phyloP scores from a whole-genome alignment of 2,113 vertebrate genomes.

The Neopipo cinnamomea region DNA sequence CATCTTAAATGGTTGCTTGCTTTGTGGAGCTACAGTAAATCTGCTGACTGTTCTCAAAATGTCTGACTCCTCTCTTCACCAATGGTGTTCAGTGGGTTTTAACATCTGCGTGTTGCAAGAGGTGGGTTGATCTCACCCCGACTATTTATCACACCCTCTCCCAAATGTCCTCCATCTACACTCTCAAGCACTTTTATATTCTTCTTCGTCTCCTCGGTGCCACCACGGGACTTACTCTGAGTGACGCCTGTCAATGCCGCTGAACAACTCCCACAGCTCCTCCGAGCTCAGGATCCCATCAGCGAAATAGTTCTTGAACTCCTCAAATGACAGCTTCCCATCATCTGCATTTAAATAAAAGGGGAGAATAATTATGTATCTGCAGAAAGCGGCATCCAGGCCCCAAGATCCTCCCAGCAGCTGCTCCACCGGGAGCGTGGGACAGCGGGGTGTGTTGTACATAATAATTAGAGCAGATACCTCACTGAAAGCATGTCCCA shows the following conservation, averaged over 20 bases:
- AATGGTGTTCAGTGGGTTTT: neutral
- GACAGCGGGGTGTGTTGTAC: neutral
- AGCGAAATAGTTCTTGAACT: conserved; percentile 94
- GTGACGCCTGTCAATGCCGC: conserved; percentile 84
- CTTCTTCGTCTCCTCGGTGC: neutral
- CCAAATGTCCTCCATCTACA: neutral
- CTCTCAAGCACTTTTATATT: neutral
- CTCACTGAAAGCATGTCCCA: neutral
- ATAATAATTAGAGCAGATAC: neutral
- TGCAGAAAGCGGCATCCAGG: neutral
- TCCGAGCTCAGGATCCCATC: conserved; percentile 90
- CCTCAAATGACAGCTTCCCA: conserved; percentile 94
- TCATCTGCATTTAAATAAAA: conserved; percentile 81
- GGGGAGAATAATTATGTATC: conserved; percentile 14
- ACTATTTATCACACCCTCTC: conserved; percentile 16
- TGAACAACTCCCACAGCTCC: conserved; percentile 92
- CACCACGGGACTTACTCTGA: conserved; percentile 79
- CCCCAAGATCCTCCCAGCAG: neutral
- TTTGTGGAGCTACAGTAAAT: neutral
- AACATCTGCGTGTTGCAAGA: neutral
- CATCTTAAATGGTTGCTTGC: neutral
- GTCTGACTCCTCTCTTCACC: neutral
- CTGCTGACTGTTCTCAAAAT: neutral
- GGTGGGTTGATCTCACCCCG: conserved; percentile 5
- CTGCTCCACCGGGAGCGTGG: neutral